Conservation (phyloP, 1,140 invertebrate genomes). For the Elysia chlorotica region DNA sequence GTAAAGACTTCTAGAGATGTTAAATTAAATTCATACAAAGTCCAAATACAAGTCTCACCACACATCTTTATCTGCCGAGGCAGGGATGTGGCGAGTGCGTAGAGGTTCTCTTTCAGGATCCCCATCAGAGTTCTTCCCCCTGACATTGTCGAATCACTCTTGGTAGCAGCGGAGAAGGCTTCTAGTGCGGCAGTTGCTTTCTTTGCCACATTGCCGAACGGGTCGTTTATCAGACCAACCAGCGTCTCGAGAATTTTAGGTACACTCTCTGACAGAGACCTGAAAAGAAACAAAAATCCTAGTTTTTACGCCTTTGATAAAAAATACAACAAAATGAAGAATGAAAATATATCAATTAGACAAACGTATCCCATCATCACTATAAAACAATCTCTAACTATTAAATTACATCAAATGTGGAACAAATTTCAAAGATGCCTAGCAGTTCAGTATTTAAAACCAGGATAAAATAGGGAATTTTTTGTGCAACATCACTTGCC, state of each 20-base stretch:
- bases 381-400: too few relatives aligned
- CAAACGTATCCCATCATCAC: too few relatives aligned
- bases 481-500: too few relatives aligned
- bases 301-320: too few relatives aligned
- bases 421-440: too few relatives aligned
- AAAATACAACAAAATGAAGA: too few relatives aligned
- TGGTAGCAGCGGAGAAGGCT: conserved; percentile 32
- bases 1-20: too few relatives aligned
- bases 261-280: conserved; percentile 39
- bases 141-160: conserved; percentile 24
- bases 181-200: conserved; percentile 38
- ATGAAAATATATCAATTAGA: too few relatives aligned
- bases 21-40: too few relatives aligned
- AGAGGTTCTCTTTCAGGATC: conserved; percentile 53
- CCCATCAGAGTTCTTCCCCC: conserved; percentile 38
- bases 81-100: conserved; percentile 41
- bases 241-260: conserved; percentile 45
- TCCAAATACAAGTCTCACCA: conserved; percentile 35
- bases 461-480: too few relatives aligned
- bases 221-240: conserved; percentile 44
- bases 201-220: conserved; percentile 41
- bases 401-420: too few relatives aligned
- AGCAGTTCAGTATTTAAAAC: too few relatives aligned
- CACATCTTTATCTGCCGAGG: conserved; percentile 47
- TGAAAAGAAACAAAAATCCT: conserved; percentile 23